phyloP scores from a whole-genome alignment of 2,888 invertebrate species.

The Seira ritae region DNA sequence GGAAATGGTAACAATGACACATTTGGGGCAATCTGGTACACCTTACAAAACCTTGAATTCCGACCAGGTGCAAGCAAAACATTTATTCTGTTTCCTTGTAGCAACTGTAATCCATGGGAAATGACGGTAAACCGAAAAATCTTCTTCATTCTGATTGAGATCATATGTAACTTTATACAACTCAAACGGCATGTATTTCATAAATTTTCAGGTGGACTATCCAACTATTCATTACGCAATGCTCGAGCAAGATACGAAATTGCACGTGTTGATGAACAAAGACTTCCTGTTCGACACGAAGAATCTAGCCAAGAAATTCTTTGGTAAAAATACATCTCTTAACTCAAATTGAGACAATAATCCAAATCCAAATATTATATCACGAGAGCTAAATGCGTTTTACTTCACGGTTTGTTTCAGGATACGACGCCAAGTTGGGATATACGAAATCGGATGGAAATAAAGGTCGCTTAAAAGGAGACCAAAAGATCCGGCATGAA shows the following conservation, averaged over 20 bases:
- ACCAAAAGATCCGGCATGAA: constrained; percentile 83
- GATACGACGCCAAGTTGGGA: constrained; percentile 85
- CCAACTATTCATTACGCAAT: constrained; percentile 88
- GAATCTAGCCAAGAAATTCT: constrained; percentile 84
- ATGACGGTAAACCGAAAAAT: constrained; percentile 80
- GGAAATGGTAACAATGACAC: constrained; percentile 82
- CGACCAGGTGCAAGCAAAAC: constrained; percentile 90
- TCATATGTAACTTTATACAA: background rate
- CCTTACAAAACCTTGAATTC: constrained; percentile 82
- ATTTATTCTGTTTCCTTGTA: constrained; percentile 88
- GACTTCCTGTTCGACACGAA: constrained; percentile 87
- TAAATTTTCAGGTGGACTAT: constrained; percentile 81
- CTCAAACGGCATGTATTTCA: too few species aligned
- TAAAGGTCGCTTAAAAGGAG: constrained; percentile 80
- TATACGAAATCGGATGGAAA: constrained; percentile 87
- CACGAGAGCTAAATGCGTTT: background rate
- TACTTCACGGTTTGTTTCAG: too few species aligned
- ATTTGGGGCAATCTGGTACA: constrained; percentile 85
- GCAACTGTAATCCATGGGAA: constrained; percentile 82
- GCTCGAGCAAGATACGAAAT: constrained; percentile 86
- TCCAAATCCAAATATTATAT: background rate
- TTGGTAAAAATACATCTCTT: constrained; percentile 79
- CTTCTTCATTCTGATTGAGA: background rate
- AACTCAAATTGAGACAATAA: background rate
- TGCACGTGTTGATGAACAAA: constrained; percentile 89